Conservation (phyloP, 2,113 vertebrate species). For the Jaculus jaculus region DNA sequence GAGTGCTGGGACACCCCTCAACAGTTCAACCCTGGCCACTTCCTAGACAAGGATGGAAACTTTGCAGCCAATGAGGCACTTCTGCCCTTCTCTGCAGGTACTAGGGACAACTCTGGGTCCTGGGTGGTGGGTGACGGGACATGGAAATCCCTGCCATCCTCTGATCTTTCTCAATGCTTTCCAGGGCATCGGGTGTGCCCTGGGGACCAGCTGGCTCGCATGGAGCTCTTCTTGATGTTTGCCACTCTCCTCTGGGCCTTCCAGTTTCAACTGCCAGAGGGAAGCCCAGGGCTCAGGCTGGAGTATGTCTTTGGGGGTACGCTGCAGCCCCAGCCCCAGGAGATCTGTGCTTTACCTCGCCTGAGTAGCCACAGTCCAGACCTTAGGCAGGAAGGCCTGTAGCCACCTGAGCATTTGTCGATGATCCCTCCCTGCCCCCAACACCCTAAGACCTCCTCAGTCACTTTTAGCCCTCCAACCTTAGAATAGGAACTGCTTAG, state of each 20-base stretch:
- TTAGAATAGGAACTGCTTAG: neutral
- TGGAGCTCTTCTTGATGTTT: constrained; percentile 82
- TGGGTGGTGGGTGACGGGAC: neutral
- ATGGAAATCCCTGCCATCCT: neutral
- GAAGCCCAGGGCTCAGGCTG: constrained; percentile 53
- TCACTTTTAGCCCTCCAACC: neutral
- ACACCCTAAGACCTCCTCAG: neutral
- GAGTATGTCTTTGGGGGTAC: constrained; percentile 68
- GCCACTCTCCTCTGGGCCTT: constrained; percentile 78
- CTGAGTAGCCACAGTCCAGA: neutral
- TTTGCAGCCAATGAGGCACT: constrained; percentile 81
- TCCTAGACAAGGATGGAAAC: constrained; percentile 81
- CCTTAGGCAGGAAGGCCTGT: neutral
- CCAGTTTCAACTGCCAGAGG: constrained; percentile 72
- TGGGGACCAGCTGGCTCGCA: constrained; percentile 78
- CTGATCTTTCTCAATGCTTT: constrained; percentile 24
- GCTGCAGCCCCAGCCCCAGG: constrained; percentile 75
- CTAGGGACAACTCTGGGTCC: neutral
- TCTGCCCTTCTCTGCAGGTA: constrained; percentile 84
- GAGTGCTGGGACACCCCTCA: constrained; percentile 44
- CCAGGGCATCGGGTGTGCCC: constrained; percentile 77
- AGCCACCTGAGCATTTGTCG: neutral
- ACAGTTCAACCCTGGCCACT: constrained; percentile 79
- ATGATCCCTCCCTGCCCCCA: no score
- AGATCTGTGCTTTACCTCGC: constrained; percentile 69